A percentile compares a stretch with the other conserved stretches of the same genome.
These are phyloP conservation scores for Amblyopsis hoosieri DNA, from an alignment of 2,797 vertebrate genomes.

Conservation along the genomic window DNA sequence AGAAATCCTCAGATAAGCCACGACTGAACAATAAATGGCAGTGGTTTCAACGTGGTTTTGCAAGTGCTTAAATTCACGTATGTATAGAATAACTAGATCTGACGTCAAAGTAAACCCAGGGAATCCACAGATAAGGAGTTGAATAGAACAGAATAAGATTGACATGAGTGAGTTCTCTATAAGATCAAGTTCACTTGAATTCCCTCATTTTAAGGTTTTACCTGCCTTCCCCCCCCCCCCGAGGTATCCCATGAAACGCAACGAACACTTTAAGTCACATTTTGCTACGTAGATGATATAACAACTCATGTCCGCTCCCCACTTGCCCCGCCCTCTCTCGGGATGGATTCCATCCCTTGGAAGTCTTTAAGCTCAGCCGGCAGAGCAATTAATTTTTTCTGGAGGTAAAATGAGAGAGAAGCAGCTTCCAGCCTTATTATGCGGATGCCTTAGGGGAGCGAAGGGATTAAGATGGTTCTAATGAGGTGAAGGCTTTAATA, in stretches of 20 bases:
- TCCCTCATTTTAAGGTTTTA: constrained; percentile 65
- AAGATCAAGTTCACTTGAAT: constrained; percentile 68
- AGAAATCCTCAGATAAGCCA: no score
- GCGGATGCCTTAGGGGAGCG: constrained; percentile 72
- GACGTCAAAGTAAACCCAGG: no score
- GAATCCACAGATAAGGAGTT: no score
- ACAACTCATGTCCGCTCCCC: constrained; percentile 31
- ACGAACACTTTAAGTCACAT: no score
- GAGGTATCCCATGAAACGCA: no score
- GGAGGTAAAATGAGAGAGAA: constrained; percentile 75
- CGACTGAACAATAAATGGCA: no score
- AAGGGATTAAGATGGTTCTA: constrained; percentile 82
- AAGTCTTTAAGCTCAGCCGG: constrained; percentile 68
- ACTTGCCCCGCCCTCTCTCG: constrained; percentile 31
- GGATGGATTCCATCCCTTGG: constrained; percentile 58
- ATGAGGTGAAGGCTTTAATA: constrained; percentile 84
- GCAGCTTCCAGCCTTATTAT: constrained; percentile 79
- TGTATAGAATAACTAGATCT: no score
- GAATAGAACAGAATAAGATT: no score
- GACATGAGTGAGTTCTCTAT: constrained; percentile 39
- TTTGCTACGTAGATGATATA: constrained; percentile 28
- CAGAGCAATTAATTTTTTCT: constrained; percentile 72
- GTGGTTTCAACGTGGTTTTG: constrained; percentile 49
- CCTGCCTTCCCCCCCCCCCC: no score
- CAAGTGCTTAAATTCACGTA: no score